Evolutionary conservation across 30 jellyfish, hydroid and myxozoan species (phyloP).

Genomic region (Aurelia coerulea): DNA sequence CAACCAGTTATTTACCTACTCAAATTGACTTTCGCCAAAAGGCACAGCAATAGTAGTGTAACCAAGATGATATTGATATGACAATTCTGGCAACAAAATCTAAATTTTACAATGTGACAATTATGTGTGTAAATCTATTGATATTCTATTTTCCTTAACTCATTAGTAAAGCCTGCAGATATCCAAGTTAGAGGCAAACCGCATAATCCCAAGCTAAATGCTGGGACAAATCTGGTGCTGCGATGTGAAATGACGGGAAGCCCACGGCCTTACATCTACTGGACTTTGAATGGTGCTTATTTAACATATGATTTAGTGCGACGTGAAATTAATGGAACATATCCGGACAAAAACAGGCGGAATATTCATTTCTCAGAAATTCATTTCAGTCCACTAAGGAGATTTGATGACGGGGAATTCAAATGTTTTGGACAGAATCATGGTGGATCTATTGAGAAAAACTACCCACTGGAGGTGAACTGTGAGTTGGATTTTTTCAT

Average conservation of each 20-base stretch:
- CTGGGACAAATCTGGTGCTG: constrained; percentile 19
- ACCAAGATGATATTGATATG: too few species aligned
- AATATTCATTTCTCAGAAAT: constrained; percentile 32
- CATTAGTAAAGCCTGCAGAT: constrained; percentile 43
- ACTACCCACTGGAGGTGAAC: constrained; percentile 49
- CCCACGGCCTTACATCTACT: constrained; percentile 58
- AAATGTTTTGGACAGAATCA: constrained; percentile 70
- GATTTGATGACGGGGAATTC: constrained; percentile 78
- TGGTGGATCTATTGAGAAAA: constrained; percentile 70
- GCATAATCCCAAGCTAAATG: constrained; percentile 6
- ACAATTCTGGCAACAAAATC: too few species aligned
- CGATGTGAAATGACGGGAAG: constrained; percentile 69
- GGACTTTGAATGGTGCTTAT: constrained; percentile 29
- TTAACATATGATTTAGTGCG: constrained; percentile 21
- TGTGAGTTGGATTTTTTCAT: constrained; percentile 29
- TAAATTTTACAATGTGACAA: too few species aligned
- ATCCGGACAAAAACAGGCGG: constrained; percentile 18
- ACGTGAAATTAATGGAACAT: constrained; percentile 25
- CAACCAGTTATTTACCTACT: too few species aligned
- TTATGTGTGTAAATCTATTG: too few species aligned
- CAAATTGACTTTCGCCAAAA: too few species aligned
- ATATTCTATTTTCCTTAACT: too few species aligned
- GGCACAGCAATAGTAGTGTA: too few species aligned
- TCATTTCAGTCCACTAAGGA: constrained; percentile 36
- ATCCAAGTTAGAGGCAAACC: constrained; percentile 36